These are phyloP conservation scores for Psophia crepitans DNA, from an alignment of 2,113 vertebrate genomes.

Conservation along the genomic window DNA sequence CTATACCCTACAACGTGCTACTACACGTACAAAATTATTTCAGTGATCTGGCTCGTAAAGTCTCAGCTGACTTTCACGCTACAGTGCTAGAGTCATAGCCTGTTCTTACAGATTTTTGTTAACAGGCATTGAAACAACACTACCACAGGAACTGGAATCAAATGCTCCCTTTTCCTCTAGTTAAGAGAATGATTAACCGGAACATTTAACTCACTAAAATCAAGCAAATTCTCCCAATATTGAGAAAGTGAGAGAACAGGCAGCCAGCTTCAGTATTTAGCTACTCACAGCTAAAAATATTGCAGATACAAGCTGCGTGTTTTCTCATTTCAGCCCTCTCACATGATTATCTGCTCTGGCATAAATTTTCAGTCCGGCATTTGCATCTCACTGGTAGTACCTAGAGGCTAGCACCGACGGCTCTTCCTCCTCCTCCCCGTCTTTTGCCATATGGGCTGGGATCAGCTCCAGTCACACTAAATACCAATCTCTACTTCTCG, in stretches of 20 bases:
- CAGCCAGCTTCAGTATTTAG: constrained; percentile 10
- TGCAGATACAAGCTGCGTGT: background rate
- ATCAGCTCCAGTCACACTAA: constrained; percentile 26
- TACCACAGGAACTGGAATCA: background rate
- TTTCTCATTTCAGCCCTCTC: constrained; percentile 22
- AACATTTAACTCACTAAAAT: background rate
- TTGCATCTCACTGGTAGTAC: background rate
- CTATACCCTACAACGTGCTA: background rate
- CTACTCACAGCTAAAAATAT: constrained; percentile 17
- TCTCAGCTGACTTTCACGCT: background rate
- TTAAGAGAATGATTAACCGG: background rate
- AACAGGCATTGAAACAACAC: background rate
- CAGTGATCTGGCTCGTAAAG: background rate
- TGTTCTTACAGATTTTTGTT: no score
- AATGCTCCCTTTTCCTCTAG: background rate
- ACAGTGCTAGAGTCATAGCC: background rate
- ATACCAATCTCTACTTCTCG: background rate
- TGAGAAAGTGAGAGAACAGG: background rate
- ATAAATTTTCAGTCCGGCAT: background rate
- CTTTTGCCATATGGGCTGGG: constrained; percentile 1
- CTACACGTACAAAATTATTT: background rate
- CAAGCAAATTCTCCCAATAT: background rate
- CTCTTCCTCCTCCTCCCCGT: background rate
- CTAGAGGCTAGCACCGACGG: background rate
- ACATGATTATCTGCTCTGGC: constrained; percentile 8